Evolutionary conservation across 2,888 invertebrate genomes (phyloP).

Genomic region (Troides aeacus): DNA sequence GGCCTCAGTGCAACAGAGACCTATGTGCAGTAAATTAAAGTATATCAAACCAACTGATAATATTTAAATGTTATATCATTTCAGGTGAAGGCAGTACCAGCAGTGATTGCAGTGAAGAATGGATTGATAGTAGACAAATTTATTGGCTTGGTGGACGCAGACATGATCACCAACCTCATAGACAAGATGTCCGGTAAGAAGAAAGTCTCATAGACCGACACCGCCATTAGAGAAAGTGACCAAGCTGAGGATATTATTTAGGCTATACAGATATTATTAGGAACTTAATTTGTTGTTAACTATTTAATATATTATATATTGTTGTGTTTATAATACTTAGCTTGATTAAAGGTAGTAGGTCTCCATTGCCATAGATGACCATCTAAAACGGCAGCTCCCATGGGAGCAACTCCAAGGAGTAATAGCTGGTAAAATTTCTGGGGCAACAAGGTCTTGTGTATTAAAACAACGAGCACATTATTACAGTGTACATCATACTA

Average conservation of each 20-base stretch:
- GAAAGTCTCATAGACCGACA: conserved; percentile 10
- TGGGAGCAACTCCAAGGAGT: too few relatives aligned
- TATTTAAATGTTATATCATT: not conserved
- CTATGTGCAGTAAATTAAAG: too few relatives aligned
- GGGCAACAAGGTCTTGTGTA: too few relatives aligned
- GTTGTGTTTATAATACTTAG: too few relatives aligned
- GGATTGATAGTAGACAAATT: conserved; percentile 93
- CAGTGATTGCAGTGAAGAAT: conserved; percentile 89
- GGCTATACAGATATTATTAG: conserved; percentile 3
- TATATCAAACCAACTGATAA: too few relatives aligned
- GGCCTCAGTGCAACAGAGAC: too few relatives aligned
- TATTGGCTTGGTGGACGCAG: conserved; percentile 90
- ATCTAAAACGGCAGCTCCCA: too few relatives aligned
- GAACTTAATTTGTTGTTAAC: conserved; percentile 15
- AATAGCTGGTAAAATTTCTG: too few relatives aligned
- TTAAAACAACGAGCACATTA: too few relatives aligned
- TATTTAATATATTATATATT: conserved; percentile 4
- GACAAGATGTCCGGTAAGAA: conserved; percentile 79
- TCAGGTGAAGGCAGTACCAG: conserved; percentile 90
- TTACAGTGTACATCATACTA: too few relatives aligned
- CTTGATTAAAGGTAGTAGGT: too few relatives aligned
- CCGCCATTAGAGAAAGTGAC: not conserved
- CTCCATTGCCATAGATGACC: too few relatives aligned
- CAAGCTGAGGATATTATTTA: conserved; percentile 5
- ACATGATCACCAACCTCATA: conserved; percentile 89